Conservation (phyloP, 2,797 vertebrate species). For the Lithobates sylvaticus region DNA sequence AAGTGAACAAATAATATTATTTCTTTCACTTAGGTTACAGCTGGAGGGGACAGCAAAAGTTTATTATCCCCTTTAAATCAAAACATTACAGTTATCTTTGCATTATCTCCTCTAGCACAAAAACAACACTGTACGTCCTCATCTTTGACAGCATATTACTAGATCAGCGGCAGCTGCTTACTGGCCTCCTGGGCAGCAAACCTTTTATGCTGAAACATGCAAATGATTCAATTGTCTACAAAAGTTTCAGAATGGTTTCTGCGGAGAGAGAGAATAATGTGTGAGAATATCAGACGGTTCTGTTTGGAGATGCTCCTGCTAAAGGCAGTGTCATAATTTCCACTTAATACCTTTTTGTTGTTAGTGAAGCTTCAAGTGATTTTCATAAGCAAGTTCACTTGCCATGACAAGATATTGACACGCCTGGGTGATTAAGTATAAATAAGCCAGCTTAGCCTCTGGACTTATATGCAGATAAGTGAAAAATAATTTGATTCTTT, state of each 20-base stretch:
- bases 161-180: slow-evolving; percentile 20
- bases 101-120: slow-evolving; percentile 18
- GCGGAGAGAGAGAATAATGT: not conserved
- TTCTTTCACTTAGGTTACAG: slow-evolving; percentile 20
- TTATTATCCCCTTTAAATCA: slow-evolving; percentile 46
- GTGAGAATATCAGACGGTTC: not conserved
- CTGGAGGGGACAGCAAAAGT: slow-evolving; percentile 23
- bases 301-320: slow-evolving; percentile 11
- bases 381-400: not conserved
- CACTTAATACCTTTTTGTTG: slow-evolving; percentile 18
- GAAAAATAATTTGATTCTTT: too few relatives aligned
- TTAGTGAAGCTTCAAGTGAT: not conserved
- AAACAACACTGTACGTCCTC: slow-evolving; percentile 3
- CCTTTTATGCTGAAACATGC: slow-evolving; percentile 24
- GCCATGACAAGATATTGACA: not conserved
- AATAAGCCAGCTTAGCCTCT: not conserved
- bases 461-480: slow-evolving; percentile 6
- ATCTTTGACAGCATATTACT: slow-evolving; percentile 40
- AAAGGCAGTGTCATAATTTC: slow-evolving; percentile 29
- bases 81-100: slow-evolving; percentile 24
- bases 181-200: slow-evolving; percentile 29
- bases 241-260: slow-evolving; percentile 6
- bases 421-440: slow-evolving; percentile 19
- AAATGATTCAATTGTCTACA: slow-evolving; percentile 17
- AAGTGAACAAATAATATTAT: slow-evolving; percentile 27